Base-by-base conservation (phyloP, 2,797 vertebrate genomes). In the Petrocephalus sullivani region DNA sequence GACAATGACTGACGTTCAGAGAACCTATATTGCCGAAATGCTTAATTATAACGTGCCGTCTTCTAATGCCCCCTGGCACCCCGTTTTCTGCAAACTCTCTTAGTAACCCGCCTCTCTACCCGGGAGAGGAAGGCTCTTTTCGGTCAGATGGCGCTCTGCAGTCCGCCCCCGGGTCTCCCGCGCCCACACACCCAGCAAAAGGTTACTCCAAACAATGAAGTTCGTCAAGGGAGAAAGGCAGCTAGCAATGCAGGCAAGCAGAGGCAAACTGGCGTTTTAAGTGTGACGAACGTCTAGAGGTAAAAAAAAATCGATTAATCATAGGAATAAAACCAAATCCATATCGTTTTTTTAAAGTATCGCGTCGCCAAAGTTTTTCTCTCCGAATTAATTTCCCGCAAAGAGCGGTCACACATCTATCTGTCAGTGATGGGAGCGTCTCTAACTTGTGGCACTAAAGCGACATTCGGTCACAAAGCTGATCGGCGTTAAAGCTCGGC, bases 141-240 rank as follows among this genome's bases (percentile, higher is more conserved):
- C 95, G 96, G 96, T 96, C 95, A 96, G 95, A 96, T 96, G 95
- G 95, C 96, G 95, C 94, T 95, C 95, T 95, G 95, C 95, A 95
- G 94, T 95, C 96, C 96, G 94, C 95, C 96, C 96, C 96, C 96
- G 93, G 94, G 93, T 95, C 96, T 96, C 95, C 96, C 93, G 94
- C 96, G 94, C 96, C 96, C 96, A 96, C 96, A 96, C 96, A 95
- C 90, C 93, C 95, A 94, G 95, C 94, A 93, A 94, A 94, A 94
- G 94, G 93, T 95, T 95, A 94, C 94, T 95, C 95, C 95, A 95
- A 95, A 93, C 95, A 96, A 95, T 94, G 94, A 95, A 94, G 90
- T 95, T 92, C 93, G 93, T 94, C 94, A 94, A 94, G 95, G 91
- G 95, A 96, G 95, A 95, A 95, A 93, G 95, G 93, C 94, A 95